These are phyloP conservation scores for Harpagoxenus sublaevis DNA, from an alignment of 2,888 invertebrate genomes.

Conservation along the genomic window DNA sequence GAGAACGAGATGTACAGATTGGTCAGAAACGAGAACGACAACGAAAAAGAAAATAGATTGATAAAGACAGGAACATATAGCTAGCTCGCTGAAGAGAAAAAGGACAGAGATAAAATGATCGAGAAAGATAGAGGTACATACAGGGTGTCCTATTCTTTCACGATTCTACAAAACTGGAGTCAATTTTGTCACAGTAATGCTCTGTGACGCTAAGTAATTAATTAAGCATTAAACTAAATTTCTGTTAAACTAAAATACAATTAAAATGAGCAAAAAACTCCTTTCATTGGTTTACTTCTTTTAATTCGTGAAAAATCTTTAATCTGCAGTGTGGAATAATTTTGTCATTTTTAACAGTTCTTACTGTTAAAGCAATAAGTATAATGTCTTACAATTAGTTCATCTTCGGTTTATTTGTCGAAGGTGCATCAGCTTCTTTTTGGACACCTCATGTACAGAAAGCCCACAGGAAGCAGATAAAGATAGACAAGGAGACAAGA, in stretches of 20 bases:
- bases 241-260: not conserved
- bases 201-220: not conserved
- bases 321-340: not conserved
- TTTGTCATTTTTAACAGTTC: not conserved
- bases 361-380: not conserved
- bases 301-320: not conserved
- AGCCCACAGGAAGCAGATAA: not conserved
- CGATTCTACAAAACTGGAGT: not conserved
- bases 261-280: not conserved
- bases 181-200: not conserved
- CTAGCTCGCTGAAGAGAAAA: not conserved
- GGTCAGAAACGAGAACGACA: constrained; percentile 8
- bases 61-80: not conserved
- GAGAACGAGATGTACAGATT: constrained; percentile 6
- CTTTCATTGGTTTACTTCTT: not conserved
- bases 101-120: constrained; percentile 1
- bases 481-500: not conserved
- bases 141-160: not conserved
- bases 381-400: not conserved
- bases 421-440: not conserved
- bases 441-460: not conserved
- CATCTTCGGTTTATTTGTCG: not conserved
- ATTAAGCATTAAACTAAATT: not conserved
- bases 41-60: constrained; percentile 17
- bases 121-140: not conserved